Base-by-base conservation (phyloP, 2,113 vertebrate genomes). In the Penelope pileata region DNA sequence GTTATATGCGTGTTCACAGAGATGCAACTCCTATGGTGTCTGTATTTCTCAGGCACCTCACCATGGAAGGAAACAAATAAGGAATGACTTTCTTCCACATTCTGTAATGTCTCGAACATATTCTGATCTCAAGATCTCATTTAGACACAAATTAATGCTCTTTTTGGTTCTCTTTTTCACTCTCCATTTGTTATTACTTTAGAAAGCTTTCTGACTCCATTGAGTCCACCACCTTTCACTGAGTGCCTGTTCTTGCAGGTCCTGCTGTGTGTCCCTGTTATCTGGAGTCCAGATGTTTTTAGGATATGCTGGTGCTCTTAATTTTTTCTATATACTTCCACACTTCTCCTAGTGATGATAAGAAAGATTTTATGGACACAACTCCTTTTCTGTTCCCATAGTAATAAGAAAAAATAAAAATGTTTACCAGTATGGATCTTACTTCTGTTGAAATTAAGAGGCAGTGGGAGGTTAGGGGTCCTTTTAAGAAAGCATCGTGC, bases 401-500 rank as follows among this genome's bases (percentile, higher is more conserved):
- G 14, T 26, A 78, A 68, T 32, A 72, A n/a, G n/a, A n/a, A n/a
- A n/a, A n/a, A n/a, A n/a, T n/a, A n/a, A n/a, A n/a, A n/a, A n/a
- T n/a, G n/a, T 87, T 26, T 42, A 22, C 9, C 48, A 40, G 17
- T 51, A 10, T n/a, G 8, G 5, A 16, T 74, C 53, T 80, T 83
- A 69, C 21, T 77, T 42, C 77, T 27, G 47, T 67, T 59, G 53
- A 91, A 96, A 80, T 83, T 32, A 77, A 36, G 82, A 43, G 48
- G 22, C 36, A 40, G 56, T 17, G 62, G 40, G 59, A 93, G 76
- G 34, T 74, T 93, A 69, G 40, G 45, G 36, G 51, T 83, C 12
- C 13, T 88, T 88, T 91, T 69, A 74, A 64, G 51, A 88, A 91
- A 70, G 45, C 73, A 86, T 88, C 86, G 11, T 70, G 54, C 86